Evolutionary conservation across 2,113 vertebrate species (phyloP), one percentile per base, ranked within the genome.

Genomic region (Mesembrinibis cayennensis): DNA sequence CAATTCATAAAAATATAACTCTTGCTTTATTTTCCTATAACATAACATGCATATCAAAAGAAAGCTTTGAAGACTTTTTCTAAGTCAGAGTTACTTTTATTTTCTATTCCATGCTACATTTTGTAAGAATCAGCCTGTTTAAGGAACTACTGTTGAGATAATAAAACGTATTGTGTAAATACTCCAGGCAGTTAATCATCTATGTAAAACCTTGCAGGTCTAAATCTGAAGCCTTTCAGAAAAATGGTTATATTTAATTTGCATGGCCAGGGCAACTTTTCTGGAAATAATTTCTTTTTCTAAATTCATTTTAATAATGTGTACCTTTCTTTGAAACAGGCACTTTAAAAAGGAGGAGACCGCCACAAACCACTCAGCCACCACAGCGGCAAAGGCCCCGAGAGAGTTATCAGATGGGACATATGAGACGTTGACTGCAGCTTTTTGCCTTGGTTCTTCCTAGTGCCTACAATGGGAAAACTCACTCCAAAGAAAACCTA

Each of bases 391-490:
- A 97, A 49, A 98, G 98, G 87, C 96, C 98, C 74, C 98, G 99
- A 82, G 99, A 99, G 92, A 98, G 98, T 95, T 99, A 99, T 82
- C 99, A 99, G 77, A 99, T 99, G 99, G 99, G 98, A 94, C 99
- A 99, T 95, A 98, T 99, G 99, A 98, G 99, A 98, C 99, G 94
- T 95, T 99, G 98, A 99, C 97, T 96, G 97, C 98, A 98, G 97
- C 98, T 98, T 97, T 98, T 98, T 99, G 99, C 99, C 99, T 99
- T 99, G 99, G 98, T 99, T 99, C 98, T 98, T 99, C 98, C 98
- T 99, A 98, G 99, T 99, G 99, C 99, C 99, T 99, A 99, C 98
- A 98, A 97, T 98, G 98, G 98, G 99, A 99, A 99, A 99, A 99
- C 98, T 99, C 98, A 98, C 99, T 99, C 99, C 99, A 99, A 99